A percentile compares a stretch with the other conserved stretches of the same genome.
Conservation (phyloP, 2,113 vertebrate genomes). For the Garra rufa region DNA sequence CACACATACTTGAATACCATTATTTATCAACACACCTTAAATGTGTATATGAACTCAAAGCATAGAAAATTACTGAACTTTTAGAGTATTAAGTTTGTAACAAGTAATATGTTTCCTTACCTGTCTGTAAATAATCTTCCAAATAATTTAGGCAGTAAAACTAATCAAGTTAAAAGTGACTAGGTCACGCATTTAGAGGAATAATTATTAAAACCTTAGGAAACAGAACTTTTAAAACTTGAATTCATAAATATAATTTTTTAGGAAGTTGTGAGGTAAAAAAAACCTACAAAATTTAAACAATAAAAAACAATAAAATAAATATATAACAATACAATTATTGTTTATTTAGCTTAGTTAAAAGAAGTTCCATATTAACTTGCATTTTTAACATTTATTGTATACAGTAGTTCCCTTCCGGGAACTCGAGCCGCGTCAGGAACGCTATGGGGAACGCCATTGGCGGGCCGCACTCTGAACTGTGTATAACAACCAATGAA, state of each 20-base stretch:
- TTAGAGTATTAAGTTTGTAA: background rate
- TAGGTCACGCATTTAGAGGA: background rate
- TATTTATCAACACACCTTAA: constrained; percentile 13
- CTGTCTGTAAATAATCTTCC: background rate
- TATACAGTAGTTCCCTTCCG: constrained; percentile 51
- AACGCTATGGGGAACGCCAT: too few species aligned
- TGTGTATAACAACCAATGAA: too few species aligned
- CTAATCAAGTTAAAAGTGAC: background rate
- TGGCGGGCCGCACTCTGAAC: too few species aligned
- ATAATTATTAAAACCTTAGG: background rate
- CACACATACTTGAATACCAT: constrained; percentile 3
- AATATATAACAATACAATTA: background rate
- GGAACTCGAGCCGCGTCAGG: too few species aligned
- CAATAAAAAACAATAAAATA: background rate
- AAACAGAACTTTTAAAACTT: background rate
- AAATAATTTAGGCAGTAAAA: background rate
- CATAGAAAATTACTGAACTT: background rate
- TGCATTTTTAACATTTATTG: background rate
- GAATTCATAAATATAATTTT: background rate
- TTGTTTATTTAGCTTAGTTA: background rate
- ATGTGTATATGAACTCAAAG: constrained; percentile 2
- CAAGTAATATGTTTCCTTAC: background rate
- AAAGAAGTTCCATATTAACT: background rate
- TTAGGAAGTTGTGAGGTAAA: background rate
- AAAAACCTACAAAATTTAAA: background rate